These are phyloP conservation scores for Helobdella robusta DNA, from an alignment of 2,888 invertebrate species.

Conservation along the genomic window DNA sequence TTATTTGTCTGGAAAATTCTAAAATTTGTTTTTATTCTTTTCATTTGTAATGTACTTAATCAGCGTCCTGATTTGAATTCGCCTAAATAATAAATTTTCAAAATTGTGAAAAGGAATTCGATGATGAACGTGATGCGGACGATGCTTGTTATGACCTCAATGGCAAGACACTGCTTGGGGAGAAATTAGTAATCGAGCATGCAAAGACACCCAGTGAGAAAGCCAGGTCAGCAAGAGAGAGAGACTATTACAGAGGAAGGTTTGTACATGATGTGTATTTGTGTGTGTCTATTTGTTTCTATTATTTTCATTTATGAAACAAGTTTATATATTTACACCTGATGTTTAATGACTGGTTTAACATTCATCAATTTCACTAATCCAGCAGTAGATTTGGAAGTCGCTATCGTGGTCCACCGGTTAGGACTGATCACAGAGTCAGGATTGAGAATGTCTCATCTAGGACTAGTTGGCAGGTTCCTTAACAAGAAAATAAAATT, in stretches of 20 bases:
- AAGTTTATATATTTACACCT: neutral
- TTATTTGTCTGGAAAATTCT: too few relatives aligned
- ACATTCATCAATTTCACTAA: neutral
- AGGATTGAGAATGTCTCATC: slow-evolving; percentile 25
- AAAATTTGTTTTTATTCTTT: too few relatives aligned
- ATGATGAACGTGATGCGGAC: slow-evolving; percentile 27
- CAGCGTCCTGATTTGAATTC: too few relatives aligned
- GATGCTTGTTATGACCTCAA: slow-evolving; percentile 27
- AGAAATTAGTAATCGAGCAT: slow-evolving; percentile 25
- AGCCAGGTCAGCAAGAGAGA: slow-evolving; percentile 19
- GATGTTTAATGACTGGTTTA: neutral
- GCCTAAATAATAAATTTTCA: too few relatives aligned
- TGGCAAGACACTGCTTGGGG: slow-evolving; percentile 25
- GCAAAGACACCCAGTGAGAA: slow-evolving; percentile 25
- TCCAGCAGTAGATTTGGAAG: neutral
- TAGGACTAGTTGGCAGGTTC: slow-evolving; percentile 24
- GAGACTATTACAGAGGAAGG: slow-evolving; percentile 17
- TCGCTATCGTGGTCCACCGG: slow-evolving; percentile 19
- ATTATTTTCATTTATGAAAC: neutral
- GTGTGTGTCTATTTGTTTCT: neutral
- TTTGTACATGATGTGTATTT: neutral
- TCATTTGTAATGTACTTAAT: too few relatives aligned
- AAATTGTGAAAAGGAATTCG: slow-evolving; percentile 20
- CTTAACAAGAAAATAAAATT: neutral
- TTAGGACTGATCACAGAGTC: slow-evolving; percentile 24